Evolutionary conservation across 2,113 vertebrate species (phyloP), one percentile per base, ranked within the genome.

Genomic region (Caranx melampygus): DNA sequence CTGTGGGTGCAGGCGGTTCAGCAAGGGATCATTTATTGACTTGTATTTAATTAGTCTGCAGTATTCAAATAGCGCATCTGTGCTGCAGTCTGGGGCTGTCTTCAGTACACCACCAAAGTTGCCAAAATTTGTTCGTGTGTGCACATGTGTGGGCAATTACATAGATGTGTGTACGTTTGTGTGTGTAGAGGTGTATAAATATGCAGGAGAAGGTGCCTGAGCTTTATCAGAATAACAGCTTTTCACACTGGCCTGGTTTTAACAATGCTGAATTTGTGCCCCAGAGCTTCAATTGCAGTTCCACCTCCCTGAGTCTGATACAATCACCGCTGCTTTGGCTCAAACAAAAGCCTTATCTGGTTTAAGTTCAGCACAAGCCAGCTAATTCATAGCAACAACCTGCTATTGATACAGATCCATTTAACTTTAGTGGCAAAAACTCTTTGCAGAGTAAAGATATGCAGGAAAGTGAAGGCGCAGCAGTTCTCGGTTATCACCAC

Each of bases 21-120:
- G 72, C 51, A 5, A 73, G 79, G 83, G 74, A 81, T 80, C 70
- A 20, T 91, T 93, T 88, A 92, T 87, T 78, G 90, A 84, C 85
- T 88, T 78, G 72, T 82, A 76, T 89, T 84, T 90, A 92, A 94
- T 92, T 88, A 92, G 87, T 78, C 81, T 87, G 80, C 86, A 77
- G 72, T 87, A 89, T 83, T 88, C 60, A 88, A 87, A 90, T 65
- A 57, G 71, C 44, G 61, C 79, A 85, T 82, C 88, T 78, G 52
- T 52, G 77, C 77, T 33, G 75, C 67, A 72, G 72, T 83, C 75
- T 87, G 79, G 68, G 71, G 51, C 58, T 74, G 83, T 78, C 75
- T 58, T 71, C 37, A 34, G 60, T 51, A 21, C 61, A 45, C 58
- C 12, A 21, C 20, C 31, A 60, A 75, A 82, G 40, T 70, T 74